These are phyloP conservation scores for Folsomia candida DNA, from an alignment of 2,888 invertebrate species.

Conservation along the genomic window DNA sequence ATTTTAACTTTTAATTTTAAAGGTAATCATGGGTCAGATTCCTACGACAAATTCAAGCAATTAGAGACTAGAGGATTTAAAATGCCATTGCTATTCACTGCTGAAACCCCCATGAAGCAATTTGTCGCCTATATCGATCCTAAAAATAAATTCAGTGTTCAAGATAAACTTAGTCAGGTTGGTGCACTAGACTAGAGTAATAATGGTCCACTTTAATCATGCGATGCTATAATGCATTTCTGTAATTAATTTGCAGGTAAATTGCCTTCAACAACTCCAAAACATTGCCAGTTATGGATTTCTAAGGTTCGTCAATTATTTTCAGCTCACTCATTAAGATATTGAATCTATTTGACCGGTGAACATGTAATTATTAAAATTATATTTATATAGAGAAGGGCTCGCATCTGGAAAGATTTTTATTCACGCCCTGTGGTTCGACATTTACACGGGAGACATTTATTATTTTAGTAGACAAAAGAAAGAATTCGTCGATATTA, in stretches of 20 bases:
- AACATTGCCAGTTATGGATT: conserved; percentile 91
- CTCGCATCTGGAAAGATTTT: conserved; percentile 77
- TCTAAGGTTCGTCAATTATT: too few species aligned
- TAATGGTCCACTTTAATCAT: too few species aligned
- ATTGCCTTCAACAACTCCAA: conserved; percentile 86
- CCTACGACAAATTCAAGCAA: conserved; percentile 77
- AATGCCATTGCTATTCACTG: conserved; percentile 78
- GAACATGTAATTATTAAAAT: too few species aligned
- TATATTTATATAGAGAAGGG: too few species aligned
- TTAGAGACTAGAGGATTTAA: conserved; percentile 64
- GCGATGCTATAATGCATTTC: neutral
- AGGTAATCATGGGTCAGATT: conserved; percentile 78
- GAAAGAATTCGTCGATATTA: conserved; percentile 80
- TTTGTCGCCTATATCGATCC: conserved; percentile 94
- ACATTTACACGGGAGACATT: conserved; percentile 93
- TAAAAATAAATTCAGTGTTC: conserved; percentile 78
- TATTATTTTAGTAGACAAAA: conserved; percentile 87
- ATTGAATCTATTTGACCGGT: too few species aligned
- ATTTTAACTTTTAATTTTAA: too few species aligned
- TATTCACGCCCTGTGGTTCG: conserved; percentile 95
- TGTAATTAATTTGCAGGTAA: conserved; percentile 62
- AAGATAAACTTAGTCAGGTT: conserved; percentile 93
- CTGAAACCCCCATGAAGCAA: conserved; percentile 79
- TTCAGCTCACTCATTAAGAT: too few species aligned
- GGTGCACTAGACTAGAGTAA: too few species aligned